These are phyloP conservation scores for Connochaetes taurinus DNA, from an alignment of 2,113 vertebrate genomes.

Conservation along the genomic window DNA sequence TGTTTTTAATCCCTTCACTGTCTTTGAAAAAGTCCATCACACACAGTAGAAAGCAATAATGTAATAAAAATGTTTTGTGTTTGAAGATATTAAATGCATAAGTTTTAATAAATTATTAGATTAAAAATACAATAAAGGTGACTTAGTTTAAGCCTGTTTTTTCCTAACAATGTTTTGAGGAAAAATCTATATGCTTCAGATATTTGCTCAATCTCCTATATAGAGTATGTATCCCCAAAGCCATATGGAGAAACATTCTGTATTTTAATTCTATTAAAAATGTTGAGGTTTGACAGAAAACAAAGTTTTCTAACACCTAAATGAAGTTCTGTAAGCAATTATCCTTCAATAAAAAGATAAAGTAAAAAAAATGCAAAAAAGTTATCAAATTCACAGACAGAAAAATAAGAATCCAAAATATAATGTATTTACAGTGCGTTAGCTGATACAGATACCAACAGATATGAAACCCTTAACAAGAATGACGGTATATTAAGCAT, in stretches of 20 bases:
- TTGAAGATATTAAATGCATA: neutral
- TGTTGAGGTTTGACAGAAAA: neutral
- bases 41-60: neutral
- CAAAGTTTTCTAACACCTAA: neutral
- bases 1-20: neutral
- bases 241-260: neutral
- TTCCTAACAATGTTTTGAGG: neutral
- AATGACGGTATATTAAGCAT: neutral
- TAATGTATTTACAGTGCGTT: neutral
- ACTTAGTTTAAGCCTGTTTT: neutral
- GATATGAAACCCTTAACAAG: neutral
- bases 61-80: neutral
- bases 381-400: neutral
- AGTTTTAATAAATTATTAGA: neutral
- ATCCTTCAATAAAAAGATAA: neutral
- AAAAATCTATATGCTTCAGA: neutral
- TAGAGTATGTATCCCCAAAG: neutral
- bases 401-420: neutral
- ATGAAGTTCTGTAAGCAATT: neutral
- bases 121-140: neutral
- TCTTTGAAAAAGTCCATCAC: neutral
- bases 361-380: neutral
- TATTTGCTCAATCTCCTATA: neutral
- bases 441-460: neutral
- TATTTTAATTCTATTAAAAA: conserved; percentile 5